Percentiles rank a stretch among this genome's conserved stretches.
These are phyloP conservation scores for Drosophila oshimai DNA, from an alignment of 1,140 invertebrate genomes.

Conservation along the genomic window DNA sequence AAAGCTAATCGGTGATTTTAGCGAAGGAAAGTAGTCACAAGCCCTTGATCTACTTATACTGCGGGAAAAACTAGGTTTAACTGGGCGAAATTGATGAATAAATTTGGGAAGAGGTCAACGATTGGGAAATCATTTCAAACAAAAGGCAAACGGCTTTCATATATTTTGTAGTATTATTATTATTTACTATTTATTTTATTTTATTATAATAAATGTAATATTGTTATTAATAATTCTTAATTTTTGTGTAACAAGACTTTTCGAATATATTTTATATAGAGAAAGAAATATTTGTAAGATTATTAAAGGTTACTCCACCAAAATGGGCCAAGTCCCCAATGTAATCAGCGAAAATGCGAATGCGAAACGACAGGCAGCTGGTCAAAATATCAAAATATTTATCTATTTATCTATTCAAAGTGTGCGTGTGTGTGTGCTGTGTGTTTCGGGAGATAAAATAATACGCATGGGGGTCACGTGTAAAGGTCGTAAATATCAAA, in stretches of 20 bases:
- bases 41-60: slow-evolving; percentile 3
- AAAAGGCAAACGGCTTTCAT: background rate
- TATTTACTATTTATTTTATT: no score
- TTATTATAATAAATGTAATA: no score
- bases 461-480: slow-evolving; percentile 55
- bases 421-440: background rate
- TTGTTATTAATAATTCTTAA: no score
- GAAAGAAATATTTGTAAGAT: background rate
- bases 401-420: background rate
- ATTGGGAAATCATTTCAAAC: background rate
- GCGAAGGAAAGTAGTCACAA: background rate
- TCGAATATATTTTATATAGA: no score
- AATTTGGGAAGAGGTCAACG: background rate
- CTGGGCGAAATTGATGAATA: no score
- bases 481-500: slow-evolving; percentile 63
- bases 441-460: slow-evolving; percentile 46
- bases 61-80: no score
- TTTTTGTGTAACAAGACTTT: no score
- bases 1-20: slow-evolving; percentile 19
- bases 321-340: slow-evolving; percentile 34
- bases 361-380: slow-evolving; percentile 42
- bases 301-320: background rate
- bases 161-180: no score
- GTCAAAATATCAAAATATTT: slow-evolving; percentile 44
- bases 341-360: slow-evolving; percentile 46